Evolutionary conservation across 2,888 invertebrate genomes (phyloP).

Genomic region (Eudemis profundana): DNA sequence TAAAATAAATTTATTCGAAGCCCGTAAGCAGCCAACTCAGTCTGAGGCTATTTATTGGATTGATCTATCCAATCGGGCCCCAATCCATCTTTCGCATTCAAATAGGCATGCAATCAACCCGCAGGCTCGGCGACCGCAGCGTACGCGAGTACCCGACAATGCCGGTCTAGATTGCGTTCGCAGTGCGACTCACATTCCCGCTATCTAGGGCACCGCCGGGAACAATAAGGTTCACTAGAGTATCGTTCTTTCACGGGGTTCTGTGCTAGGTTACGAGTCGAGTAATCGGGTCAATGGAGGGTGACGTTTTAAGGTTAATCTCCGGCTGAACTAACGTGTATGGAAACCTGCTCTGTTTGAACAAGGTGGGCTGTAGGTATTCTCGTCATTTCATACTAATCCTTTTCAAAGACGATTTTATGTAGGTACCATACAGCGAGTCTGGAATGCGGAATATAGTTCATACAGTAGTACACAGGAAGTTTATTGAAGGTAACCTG

Average conservation of each 20-base stretch:
- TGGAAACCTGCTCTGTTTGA: constrained; percentile 10
- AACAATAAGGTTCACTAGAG: constrained; percentile 74
- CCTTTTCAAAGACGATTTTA: too few species aligned
- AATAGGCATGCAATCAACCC: constrained; percentile 46
- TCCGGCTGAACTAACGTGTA: constrained; percentile 20
- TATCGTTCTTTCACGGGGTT: constrained; percentile 70
- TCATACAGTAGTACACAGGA: too few species aligned
- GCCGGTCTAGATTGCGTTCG: constrained; percentile 77
- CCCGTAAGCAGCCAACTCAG: constrained; percentile 6
- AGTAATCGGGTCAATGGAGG: constrained; percentile 77
- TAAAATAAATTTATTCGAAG: too few species aligned
- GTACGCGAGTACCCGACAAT: constrained; percentile 66
- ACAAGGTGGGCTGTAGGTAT: not conserved
- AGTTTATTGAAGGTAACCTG: too few species aligned
- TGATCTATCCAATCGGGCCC: constrained; percentile 26
- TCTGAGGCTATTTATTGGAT: constrained; percentile 21
- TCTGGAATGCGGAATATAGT: too few species aligned
- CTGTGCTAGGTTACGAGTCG: constrained; percentile 71
- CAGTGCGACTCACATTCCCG: constrained; percentile 61
- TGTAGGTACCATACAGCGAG: too few species aligned
- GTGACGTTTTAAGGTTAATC: constrained; percentile 44
- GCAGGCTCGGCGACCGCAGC: constrained; percentile 46
- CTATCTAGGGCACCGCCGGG: constrained; percentile 72
- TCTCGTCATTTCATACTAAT: too few species aligned
- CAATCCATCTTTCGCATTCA: constrained; percentile 39